Conservation (phyloP, 1,140 invertebrate genomes). For the Wasmannia auropunctata region DNA sequence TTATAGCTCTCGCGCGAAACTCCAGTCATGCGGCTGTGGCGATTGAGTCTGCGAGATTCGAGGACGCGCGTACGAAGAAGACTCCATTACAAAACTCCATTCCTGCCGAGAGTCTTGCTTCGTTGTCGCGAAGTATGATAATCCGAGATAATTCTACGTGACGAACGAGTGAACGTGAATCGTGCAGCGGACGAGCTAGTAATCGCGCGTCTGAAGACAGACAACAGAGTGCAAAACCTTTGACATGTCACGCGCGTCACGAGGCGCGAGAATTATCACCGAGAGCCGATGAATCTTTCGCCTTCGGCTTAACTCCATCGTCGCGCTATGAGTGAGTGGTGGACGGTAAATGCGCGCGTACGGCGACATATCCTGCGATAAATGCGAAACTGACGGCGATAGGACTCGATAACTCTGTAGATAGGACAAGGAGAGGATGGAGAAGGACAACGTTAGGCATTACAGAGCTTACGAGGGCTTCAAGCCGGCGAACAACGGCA, state of each 20-base stretch:
- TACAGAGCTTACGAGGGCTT: slow-evolving; percentile 83
- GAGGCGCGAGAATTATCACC: neutral
- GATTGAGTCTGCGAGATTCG: slow-evolving; percentile 39
- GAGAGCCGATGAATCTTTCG: slow-evolving; percentile 16
- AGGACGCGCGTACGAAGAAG: slow-evolving; percentile 34
- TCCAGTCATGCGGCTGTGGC: slow-evolving; percentile 33
- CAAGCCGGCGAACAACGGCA: slow-evolving; percentile 84
- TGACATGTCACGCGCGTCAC: neutral
- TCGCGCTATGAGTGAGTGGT: neutral
- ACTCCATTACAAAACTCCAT: neutral
- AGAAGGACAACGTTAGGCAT: slow-evolving; percentile 80
- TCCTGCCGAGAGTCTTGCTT: neutral
- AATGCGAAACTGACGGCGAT: slow-evolving; percentile 40
- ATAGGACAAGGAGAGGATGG: slow-evolving; percentile 69
- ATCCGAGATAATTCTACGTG: neutral
- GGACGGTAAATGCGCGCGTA: slow-evolving; percentile 36
- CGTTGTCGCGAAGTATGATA: neutral
- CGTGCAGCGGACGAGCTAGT: neutral
- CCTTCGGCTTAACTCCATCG: neutral
- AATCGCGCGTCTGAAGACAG: neutral
- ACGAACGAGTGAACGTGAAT: neutral
- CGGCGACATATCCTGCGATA: slow-evolving; percentile 43
- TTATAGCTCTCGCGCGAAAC: neutral
- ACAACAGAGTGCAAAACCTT: neutral
- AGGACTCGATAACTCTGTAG: slow-evolving; percentile 44